A percentile compares a stretch with the other conserved stretches of the same genome.
Conservation (phyloP, 2,113 vertebrate species). For the Hippocampus guttulatus region DNA sequence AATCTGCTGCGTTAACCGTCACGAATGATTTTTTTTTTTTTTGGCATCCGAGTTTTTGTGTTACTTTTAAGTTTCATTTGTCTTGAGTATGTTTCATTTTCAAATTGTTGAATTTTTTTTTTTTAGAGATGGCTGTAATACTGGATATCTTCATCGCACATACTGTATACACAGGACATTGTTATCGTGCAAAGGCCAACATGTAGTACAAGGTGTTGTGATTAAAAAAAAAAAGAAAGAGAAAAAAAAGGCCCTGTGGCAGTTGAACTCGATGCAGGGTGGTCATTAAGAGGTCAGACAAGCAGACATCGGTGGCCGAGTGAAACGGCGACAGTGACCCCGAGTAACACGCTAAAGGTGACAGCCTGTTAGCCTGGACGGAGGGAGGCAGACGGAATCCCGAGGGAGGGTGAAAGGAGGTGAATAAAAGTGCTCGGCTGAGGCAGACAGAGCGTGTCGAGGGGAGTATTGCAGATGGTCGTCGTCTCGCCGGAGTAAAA, state of each 20-base stretch:
- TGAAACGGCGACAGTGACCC: conserved; percentile 29
- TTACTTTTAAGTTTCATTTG: neutral
- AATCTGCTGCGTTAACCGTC: no score
- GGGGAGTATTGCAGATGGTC: conserved; percentile 41
- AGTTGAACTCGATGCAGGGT: conserved; percentile 5
- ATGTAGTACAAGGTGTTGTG: neutral
- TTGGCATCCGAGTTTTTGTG: no score
- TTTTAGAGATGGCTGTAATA: no score
- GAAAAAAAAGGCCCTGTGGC: neutral
- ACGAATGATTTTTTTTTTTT: no score
- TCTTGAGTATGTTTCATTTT: neutral
- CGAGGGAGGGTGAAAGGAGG: conserved; percentile 7
- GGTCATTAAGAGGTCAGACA: conserved; percentile 51
- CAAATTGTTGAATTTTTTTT: no score
- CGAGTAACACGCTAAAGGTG: conserved; percentile 30
- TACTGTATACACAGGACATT: conserved; percentile 1
- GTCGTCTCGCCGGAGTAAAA: conserved; percentile 39
- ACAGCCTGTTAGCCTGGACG: conserved; percentile 34
- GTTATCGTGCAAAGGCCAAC: conserved; percentile 5
- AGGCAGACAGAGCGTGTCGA: conserved; percentile 7
- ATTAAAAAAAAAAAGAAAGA: conserved; percentile 3
- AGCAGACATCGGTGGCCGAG: conserved; percentile 19
- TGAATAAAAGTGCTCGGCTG: conserved; percentile 13
- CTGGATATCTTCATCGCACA: neutral
- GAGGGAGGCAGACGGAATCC: conserved; percentile 22